Evolutionary conservation across 2,113 vertebrate species (phyloP), one percentile per base, ranked within the genome.

Genomic region (Melanerpes aurifrons): DNA sequence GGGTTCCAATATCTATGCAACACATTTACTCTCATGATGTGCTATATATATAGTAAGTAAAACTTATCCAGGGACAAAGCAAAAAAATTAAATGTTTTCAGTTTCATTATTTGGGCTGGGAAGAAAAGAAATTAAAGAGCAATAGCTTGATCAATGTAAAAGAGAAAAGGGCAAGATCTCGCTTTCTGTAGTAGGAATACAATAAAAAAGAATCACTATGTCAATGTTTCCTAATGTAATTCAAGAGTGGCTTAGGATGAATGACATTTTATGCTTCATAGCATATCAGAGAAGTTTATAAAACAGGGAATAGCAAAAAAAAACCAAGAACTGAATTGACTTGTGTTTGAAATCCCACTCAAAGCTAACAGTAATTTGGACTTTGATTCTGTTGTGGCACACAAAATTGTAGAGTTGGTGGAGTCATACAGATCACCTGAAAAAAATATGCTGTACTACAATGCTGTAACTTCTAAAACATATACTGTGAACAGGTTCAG

Each of bases 401-500:
- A 59, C 62, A 84, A 77, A 81, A 71, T 57, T 87, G 72, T 3
- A 1, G 71, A 96, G 80, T 59, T 94, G 66, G 12, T 79, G 82
- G 50, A 94, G 76, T 88, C 48, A 56, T 87, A 80, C 88, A 94
- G 61, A 62, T 94, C 89, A 86, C 87, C 81, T 67, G 45, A 72
- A 77, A 70, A 91, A 69, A 26, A 3, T 4, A 25, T 5, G 14
- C 96, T 97, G 85, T 95, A 96, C 59, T 94, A 92, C 93, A 95
- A 97, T 97, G 95, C 97, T 97, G 97, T 97, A 95, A 91, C 43
- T 91, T 93, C 96, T 78, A 95, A 96, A 95, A 93, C 96, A 85
- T 77, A 97, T 97, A 98, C 97, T 98, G 97, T 98, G 97, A 98
- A 98, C 82, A 97, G 89, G 87, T 95, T 91, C 9, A 93, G n/a